Evolutionary conservation across 1,140 invertebrate species (phyloP), one percentile per base, ranked within the genome.

Genomic region (Trachymyrmex septentrionalis): DNA sequence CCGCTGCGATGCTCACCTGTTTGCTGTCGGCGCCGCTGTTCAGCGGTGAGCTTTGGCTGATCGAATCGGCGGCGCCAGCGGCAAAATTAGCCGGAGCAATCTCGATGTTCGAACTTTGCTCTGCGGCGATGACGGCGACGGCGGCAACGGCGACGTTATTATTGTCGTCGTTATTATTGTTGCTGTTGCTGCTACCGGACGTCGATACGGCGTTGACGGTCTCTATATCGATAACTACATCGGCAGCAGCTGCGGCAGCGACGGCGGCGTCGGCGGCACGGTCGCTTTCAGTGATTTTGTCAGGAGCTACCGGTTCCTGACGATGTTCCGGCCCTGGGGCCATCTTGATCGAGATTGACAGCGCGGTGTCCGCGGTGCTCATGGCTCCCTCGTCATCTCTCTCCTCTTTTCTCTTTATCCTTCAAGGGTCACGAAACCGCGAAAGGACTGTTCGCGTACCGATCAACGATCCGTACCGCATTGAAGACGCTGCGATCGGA

Each of bases 241-340:
- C 75, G 59, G 73, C 57, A 34, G 75, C 55, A 12, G 85, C 66
- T n/a, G 86, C 81, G 55, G 80, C 61, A 53, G 73, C 50, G 16
- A 82, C 61, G 44, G 72, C 72, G 53, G 57, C 59, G 21, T 80
- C 64, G 38, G 87, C 86, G 53, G 75, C 61, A 57, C 84, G 76
- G 63, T 80, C 61, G 77, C 92, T 94, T 89, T 95, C 95, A 80
- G 95, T 94, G 77, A 88, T 95, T 96, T 96, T 96, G 95, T 97
- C 96, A 91, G 96, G 96, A 88, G 96, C 96, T 95, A 96, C 96
- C 67, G 96, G 96, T 95, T 97, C 96, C 95, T 96, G 96, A 95
- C 96, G 96, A 95, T 97, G 96, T 93, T 97, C 96, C 94, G 96
- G 96, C 95, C 96, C 96, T 96, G 96, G 96, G 96, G 96, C 96